phyloP scores from a whole-genome alignment of 1,140 invertebrate genomes.

The Dreissena polymorpha region DNA sequence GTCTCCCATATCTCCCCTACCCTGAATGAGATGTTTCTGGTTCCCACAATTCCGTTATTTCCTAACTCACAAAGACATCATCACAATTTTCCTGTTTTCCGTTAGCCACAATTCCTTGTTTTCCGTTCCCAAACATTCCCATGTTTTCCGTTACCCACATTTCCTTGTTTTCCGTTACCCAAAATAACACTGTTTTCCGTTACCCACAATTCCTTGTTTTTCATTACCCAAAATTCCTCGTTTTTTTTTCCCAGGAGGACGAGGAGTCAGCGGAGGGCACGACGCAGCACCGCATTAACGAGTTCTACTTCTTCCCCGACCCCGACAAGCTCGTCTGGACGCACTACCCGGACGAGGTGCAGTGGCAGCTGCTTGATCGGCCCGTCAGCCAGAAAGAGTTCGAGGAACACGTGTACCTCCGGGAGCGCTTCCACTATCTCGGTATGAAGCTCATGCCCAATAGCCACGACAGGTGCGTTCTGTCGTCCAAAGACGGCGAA shows the following conservation, averaged over 20 bases:
- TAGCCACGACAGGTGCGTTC: conserved; percentile 66
- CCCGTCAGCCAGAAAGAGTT: conserved; percentile 60
- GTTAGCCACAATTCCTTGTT: too few relatives aligned
- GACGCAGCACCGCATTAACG: conserved; percentile 75
- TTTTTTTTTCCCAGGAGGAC: conserved; percentile 50
- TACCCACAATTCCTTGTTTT: too few relatives aligned
- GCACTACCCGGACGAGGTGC: conserved; percentile 66
- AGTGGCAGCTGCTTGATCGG: conserved; percentile 66
- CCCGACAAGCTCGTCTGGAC: conserved; percentile 66
- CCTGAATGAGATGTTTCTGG: too few relatives aligned
- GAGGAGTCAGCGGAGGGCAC: conserved; percentile 70
- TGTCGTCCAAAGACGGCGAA: conserved; percentile 67
- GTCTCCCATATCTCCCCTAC: too few relatives aligned
- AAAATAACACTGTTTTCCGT: too few relatives aligned
- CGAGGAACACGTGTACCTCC: conserved; percentile 60
- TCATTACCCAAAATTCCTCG: too few relatives aligned
- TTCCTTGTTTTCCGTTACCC: too few relatives aligned
- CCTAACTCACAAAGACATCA: too few relatives aligned
- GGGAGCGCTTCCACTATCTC: conserved; percentile 73
- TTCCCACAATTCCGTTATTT: too few relatives aligned
- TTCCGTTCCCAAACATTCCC: too few relatives aligned
- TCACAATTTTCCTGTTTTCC: too few relatives aligned
- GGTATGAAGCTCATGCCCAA: conserved; percentile 65
- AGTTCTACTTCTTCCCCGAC: conserved; percentile 77
- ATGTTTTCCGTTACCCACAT: too few relatives aligned